These are phyloP conservation scores for Drosophila nr. perissopoda DNA, from an alignment of 2,888 invertebrate species.

Conservation along the genomic window DNA sequence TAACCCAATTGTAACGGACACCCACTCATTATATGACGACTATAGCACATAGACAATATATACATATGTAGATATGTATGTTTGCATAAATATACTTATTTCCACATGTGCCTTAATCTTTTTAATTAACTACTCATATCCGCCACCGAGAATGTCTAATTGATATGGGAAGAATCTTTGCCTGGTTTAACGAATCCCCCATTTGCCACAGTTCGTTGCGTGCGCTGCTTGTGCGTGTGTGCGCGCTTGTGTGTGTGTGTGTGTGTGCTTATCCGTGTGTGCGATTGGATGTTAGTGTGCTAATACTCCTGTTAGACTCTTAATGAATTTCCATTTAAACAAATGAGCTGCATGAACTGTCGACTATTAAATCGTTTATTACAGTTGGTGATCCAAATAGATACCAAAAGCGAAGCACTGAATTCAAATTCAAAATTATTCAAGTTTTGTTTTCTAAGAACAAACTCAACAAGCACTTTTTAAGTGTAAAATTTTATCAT, in stretches of 20 bases:
- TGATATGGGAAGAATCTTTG: constrained; percentile 54
- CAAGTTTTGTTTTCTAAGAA: neutral
- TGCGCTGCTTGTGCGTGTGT: constrained; percentile 17
- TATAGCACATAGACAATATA: constrained; percentile 7
- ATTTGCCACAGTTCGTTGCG: constrained; percentile 32
- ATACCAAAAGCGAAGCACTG: neutral
- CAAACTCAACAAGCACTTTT: neutral
- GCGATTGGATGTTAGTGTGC: constrained; percentile 29
- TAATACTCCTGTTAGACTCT: constrained; percentile 42
- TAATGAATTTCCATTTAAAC: constrained; percentile 72
- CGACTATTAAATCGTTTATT: neutral
- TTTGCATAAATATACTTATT: constrained; percentile 31
- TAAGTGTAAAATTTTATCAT: neutral
- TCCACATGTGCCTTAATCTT: constrained; percentile 64
- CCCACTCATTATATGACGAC: constrained; percentile 6
- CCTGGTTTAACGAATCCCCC: constrained; percentile 20
- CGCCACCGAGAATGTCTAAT: constrained; percentile 70
- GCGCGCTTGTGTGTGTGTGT: constrained; percentile 8
- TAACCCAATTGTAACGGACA: constrained; percentile 16
- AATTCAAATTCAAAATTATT: neutral
- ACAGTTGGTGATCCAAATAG: neutral
- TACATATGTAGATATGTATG: neutral
- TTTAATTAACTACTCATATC: constrained; percentile 80
- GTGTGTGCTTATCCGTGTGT: constrained; percentile 18
- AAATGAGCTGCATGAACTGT: constrained; percentile 36